Conservation (phyloP, 2,797 vertebrate genomes). For the Muraenolepis orangiensis region DNA sequence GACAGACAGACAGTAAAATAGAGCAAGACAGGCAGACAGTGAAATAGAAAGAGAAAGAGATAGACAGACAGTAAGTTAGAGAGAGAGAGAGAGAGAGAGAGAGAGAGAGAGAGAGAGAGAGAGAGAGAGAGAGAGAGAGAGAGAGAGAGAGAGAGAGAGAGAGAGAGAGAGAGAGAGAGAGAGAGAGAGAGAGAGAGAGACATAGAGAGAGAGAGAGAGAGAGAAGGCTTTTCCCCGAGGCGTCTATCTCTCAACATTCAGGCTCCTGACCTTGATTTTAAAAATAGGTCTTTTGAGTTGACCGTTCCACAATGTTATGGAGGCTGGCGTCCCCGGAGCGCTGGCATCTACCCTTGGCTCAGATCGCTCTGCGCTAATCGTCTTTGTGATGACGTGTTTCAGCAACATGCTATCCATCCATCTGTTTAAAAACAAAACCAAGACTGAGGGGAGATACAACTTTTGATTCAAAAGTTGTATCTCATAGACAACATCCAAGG, state of each 20-base stretch:
- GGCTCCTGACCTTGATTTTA: constrained; percentile 62
- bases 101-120: background rate
- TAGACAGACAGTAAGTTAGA: background rate
- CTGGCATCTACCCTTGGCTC: background rate
- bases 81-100: too few relatives aligned
- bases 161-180: background rate
- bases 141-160: background rate
- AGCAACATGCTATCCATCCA: background rate
- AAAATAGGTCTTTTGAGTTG: constrained; percentile 66
- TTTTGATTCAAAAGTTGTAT: background rate
- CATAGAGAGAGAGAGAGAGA: background rate
- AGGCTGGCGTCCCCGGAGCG: constrained; percentile 7
- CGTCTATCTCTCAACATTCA: constrained; percentile 29
- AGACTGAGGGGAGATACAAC: background rate
- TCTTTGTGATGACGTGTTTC: background rate
- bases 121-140: background rate
- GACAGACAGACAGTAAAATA: too few relatives aligned
- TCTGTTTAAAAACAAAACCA: background rate
- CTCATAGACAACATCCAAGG: background rate
- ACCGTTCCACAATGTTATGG: constrained; percentile 37
- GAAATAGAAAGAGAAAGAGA: background rate
- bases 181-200: background rate
- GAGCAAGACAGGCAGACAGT: background rate
- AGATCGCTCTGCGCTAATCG: constrained; percentile 36
- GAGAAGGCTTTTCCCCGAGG: constrained; percentile 40